Evolutionary conservation across 2,888 invertebrate genomes (phyloP), one percentile per base, ranked within the genome.

Genomic region (Drosophila fulvimacula): DNA sequence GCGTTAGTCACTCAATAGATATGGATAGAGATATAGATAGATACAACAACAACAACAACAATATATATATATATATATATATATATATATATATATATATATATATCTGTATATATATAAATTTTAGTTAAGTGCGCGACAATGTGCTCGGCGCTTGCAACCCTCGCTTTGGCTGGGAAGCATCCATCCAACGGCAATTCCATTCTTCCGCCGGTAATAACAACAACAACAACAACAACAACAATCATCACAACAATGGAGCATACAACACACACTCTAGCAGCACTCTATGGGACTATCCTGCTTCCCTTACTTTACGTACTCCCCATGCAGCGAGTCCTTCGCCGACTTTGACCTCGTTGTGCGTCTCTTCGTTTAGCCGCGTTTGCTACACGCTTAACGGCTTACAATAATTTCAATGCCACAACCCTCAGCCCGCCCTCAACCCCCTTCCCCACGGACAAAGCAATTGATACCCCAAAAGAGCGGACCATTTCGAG

Each of bases 181-280:
- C 79, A 78, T 78, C 80, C 82, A 82, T 73, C 73, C 81, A 79
- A 53, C 66, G 58, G 73, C 81, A 80, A 80, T 80, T 80, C 63
- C 63, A 74, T 83, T 82, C 88, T 85, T 82, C 82, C 80, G 81
- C 73, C 73, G 78, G 79, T 79, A 79, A 84, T 75, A 84, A 77
- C 77, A 83, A 71, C 72, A 80, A 38, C 68, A 72, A 39, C 63
- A 69, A 10, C 41, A 71, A 56, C 68, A 69, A 42, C 66, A 67
- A 13, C 34, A 64, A 60, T 39, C 61, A 63, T 46, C 69, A 52
- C 49, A 80, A 80, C 72, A 80, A 74, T 80, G 57, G 63, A 63
- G 58, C 75, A 38, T 13, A 24, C 36, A n/a, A 36, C 46, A 77
- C 42, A 77, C 66, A 76, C 70, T 79, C 67, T 74, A 30, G 73